Evolutionary conservation across 2,113 vertebrate species (phyloP).

Genomic region (Redunca redunca): DNA sequence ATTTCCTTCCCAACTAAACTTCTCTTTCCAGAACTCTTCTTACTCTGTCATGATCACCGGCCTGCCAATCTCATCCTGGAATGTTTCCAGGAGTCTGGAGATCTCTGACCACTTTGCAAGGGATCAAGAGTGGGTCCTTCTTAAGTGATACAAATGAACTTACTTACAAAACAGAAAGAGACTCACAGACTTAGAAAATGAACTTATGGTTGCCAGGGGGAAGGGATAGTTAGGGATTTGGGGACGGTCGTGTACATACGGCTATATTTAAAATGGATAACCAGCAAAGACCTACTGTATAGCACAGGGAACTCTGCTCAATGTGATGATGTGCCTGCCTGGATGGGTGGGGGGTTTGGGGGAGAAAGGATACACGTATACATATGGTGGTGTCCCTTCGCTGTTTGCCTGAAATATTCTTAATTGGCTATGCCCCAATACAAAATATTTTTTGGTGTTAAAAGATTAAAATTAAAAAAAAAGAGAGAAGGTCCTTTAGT

Average conservation of each 20-base stretch:
- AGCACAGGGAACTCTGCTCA: not conserved
- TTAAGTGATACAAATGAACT: not conserved
- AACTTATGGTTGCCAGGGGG: not conserved
- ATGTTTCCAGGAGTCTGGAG: not conserved
- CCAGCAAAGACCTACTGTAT: not conserved
- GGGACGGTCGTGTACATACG: not conserved
- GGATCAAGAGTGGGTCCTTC: not conserved
- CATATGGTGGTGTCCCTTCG: rapidly evolving
- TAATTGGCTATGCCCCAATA: not conserved
- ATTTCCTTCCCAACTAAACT: not conserved
- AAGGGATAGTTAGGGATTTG: not conserved
- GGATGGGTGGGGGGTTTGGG: not conserved
- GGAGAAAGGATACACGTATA: not conserved
- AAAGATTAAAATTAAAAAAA: not conserved
- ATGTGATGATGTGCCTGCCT: not conserved
- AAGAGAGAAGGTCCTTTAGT: not conserved
- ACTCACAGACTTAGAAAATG: not conserved
- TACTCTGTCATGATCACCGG: not conserved
- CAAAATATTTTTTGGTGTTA: not conserved
- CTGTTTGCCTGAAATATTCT: not conserved
- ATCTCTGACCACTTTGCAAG: not conserved
- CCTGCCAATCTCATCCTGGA: not conserved
- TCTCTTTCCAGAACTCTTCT: not conserved
- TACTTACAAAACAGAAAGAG: not conserved
- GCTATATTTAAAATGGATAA: not conserved